Conservation (phyloP, 1,140 invertebrate species). For the Lutraria rhynchaena region DNA sequence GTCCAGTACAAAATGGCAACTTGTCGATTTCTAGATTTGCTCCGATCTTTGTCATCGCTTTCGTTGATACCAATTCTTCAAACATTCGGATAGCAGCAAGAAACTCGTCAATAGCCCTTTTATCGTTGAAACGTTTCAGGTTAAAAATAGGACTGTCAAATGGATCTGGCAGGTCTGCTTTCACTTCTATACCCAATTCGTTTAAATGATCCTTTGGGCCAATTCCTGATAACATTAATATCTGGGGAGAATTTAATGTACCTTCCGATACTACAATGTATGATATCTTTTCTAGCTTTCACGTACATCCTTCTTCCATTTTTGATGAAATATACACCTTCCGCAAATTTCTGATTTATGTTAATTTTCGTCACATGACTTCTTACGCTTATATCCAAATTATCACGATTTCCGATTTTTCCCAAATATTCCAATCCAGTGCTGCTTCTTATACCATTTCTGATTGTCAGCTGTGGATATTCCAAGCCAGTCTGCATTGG, state of each 20-base stretch:
- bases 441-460: constrained; percentile 68
- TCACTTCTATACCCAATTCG: constrained; percentile 19
- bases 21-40: background rate
- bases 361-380: constrained; percentile 51
- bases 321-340: constrained; percentile 23
- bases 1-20: background rate
- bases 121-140: background rate
- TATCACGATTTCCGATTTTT: too few species aligned
- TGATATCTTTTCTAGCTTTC: constrained; percentile 34
- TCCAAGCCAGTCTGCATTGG: constrained; percentile 47
- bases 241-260: constrained; percentile 91
- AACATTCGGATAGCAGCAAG: background rate
- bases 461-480: constrained; percentile 62
- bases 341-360: constrained; percentile 16
- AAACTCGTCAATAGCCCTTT: background rate
- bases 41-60: background rate
- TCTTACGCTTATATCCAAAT: too few species aligned
- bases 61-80: background rate
- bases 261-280: constrained; percentile 88
- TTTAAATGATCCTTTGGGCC: constrained; percentile 84
- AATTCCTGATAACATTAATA: constrained; percentile 94
- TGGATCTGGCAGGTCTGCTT: constrained; percentile 39
- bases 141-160: constrained; percentile 15
- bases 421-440: too few species aligned
- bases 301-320: constrained; percentile 21